phyloP scores from a whole-genome alignment of 2,113 vertebrate genomes.

The Eclectus roratus region DNA sequence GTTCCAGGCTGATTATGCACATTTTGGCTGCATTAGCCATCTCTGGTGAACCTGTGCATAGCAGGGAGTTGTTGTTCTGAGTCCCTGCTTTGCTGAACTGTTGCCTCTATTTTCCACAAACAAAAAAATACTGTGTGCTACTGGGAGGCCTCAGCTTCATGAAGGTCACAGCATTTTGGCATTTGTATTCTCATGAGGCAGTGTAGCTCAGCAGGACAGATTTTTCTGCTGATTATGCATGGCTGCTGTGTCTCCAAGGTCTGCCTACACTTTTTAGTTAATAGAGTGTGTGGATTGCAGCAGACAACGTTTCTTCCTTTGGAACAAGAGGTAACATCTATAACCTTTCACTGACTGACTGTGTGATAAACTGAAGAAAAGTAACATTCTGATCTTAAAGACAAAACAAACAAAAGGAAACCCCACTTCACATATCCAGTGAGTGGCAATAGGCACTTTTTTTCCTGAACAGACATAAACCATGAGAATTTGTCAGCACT shows the following conservation, averaged over 20 bases:
- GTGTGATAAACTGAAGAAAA: neutral
- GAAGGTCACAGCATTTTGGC: neutral
- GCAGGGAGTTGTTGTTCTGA: neutral
- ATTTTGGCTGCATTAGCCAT: neutral
- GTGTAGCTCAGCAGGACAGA: neutral
- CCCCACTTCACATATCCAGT: neutral
- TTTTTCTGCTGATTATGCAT: neutral
- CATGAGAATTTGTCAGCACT: neutral
- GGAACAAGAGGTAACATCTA: neutral
- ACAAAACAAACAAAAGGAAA: neutral
- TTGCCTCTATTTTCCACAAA: neutral
- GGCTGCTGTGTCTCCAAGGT: neutral
- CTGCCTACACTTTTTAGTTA: neutral
- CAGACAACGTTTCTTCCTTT: neutral
- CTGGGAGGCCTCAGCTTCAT: neutral
- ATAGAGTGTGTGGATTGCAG: neutral
- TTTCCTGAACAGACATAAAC: neutral
- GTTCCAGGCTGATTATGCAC: neutral
- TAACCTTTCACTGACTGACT: neutral
- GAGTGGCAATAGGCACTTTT: neutral
- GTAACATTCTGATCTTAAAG: neutral
- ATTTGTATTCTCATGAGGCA: neutral
- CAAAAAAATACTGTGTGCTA: neutral
- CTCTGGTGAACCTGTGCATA: neutral
- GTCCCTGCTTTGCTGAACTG: neutral